Base-by-base conservation (phyloP, 2,888 invertebrate species). In the Actias luna region DNA sequence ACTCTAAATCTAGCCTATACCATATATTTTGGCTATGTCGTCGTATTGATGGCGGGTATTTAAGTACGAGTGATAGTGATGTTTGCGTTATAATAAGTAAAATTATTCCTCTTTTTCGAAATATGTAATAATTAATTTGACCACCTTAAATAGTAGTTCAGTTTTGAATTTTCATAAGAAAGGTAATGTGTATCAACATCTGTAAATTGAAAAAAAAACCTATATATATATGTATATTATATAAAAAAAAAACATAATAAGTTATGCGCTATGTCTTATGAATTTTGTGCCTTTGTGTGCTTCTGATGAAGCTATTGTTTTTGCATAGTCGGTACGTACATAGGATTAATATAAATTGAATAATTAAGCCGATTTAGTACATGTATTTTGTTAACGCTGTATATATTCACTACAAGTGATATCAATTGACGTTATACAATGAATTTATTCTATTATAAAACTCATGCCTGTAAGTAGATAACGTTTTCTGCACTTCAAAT, bases 211-310 rank as follows among this genome's bases (percentile, higher is more conserved):
- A 8, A 42, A 42, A 42, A n/a, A 18, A 18, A 18, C 1, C 42
- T 18, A 42, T 42, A 42, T 42, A 42, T 7, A 5, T 7, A 42
- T 42, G 18, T 50, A 22, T 16, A 16, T n/a, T 25, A 50, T 3
- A 25, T 25, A 25, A 25, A 25, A 22, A 25, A 50, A 50, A 50
- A 12, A 22, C 22, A 10, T 58, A 60, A 39, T 42, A 63, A 70
- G 68, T 70, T 70, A 69, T 76, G 79, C 82, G 86, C 87, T 87
- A 75, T 82, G 82, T 91, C 92, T 92, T 92, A 92, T 92, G 92
- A 92, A 90, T 89, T 90, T 81, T 75, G 91, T 91, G 91, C 91
- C 92, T 91, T 90, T 87, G 79, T 73, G 79, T 83, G 88, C 87
- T 87, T 88, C 82, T 73, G 67, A 71, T 63, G 85, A 80, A 83